Evolutionary conservation across 1,140 invertebrate species (phyloP), one percentile per base, ranked within the genome.

Genomic region (Procambarus clarkii): DNA sequence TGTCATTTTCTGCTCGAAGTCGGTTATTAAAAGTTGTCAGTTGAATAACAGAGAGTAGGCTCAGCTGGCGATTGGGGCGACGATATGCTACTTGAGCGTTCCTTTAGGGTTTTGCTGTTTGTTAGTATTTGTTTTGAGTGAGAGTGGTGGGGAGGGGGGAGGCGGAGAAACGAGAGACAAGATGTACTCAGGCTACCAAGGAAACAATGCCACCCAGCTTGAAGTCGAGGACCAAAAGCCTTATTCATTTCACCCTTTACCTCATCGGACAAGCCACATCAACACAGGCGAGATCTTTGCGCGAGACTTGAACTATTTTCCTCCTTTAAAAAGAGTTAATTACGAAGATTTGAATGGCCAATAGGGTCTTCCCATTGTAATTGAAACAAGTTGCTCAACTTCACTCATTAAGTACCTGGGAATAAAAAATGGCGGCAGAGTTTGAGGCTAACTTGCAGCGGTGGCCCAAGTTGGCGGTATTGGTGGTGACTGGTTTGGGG

Each of bases 371-470:
- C 5, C 24, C n/a, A 21, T 1, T 74, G 24, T 74, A 74, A 74
- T 74, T 74, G 69, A 74, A 74, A 74, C 69, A 74, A 24, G 69
- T 74, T 74, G n/a, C 15, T 0, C 24, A 74, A 74, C 69, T 74
- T 74, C n/a, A 74, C 69, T 74, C 69, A 74, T 74, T 74, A 74
- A 74, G 69, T 5, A 64, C 60, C n/a, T 8, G 69, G 24, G 69
- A 21, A 74, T 8, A 34, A 74, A 74, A 5, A 4, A 4, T 34
- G 7, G n/a, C 11, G n/a, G n/a, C 8, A 5, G 69, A 74, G 69
- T 74, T 69, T 74, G 69, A 34, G 69, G 69, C n/a, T 34, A 74
- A 74, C n/a, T 74, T 74, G 69, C 24, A 34, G 2, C n/a, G 69
- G n/a, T 34, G 1, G n/a, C 24, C 69, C 15, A 11, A 74, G 69